Base-by-base conservation (phyloP, 2,113 vertebrate genomes). In the Chloropsis hardwickii region DNA sequence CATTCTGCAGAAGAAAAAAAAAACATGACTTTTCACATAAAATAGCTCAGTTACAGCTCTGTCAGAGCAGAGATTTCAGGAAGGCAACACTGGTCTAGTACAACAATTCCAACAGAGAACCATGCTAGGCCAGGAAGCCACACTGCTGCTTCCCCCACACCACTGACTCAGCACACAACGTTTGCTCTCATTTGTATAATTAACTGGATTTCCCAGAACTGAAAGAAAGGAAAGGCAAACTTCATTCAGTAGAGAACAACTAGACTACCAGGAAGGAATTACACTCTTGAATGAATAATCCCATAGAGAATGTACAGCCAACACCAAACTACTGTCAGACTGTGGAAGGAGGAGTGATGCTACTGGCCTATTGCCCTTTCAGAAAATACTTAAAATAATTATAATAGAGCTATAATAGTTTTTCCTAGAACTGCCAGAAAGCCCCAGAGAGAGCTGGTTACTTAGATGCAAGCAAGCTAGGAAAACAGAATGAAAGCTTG, bases 161-260 rank as follows among this genome's bases (percentile, higher is more conserved):
- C 71, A 74, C 69, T 93, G 94, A 94, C 85, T 94, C 92, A 92
- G 95, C 93, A 76, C 70, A 6, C 16, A 90, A 54, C 1, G 0
- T 56, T 94, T 80, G 51, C 37, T 22, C 69, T 86, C 69, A 51
- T 82, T 94, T 78, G 57, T 80, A 16, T 70, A 92, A 94, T 54
- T 90, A 79, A 93, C 58, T 83, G 77, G 72, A 88, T 95, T 96
- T 97, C 95, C 95, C 94, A 96, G 94, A 95, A 95, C 28, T 48
- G 56, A 85, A 94, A 78, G 62, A 88, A 95, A 95, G 44, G 67
- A 78, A 87, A 89, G 50, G 47, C 76, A 73, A 92, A 66, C 79
- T 83, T 83, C 67, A 92, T 92, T 94, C 81, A 83, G 16, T 11
- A 47, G 51, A 94, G 72, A 66, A 70, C 76, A 83, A 82, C 71